Percentiles rank a stretch among this genome's conserved stretches.
Evolutionary conservation across 2,888 invertebrate species (phyloP).

Genomic region (Agrilus mali): DNA sequence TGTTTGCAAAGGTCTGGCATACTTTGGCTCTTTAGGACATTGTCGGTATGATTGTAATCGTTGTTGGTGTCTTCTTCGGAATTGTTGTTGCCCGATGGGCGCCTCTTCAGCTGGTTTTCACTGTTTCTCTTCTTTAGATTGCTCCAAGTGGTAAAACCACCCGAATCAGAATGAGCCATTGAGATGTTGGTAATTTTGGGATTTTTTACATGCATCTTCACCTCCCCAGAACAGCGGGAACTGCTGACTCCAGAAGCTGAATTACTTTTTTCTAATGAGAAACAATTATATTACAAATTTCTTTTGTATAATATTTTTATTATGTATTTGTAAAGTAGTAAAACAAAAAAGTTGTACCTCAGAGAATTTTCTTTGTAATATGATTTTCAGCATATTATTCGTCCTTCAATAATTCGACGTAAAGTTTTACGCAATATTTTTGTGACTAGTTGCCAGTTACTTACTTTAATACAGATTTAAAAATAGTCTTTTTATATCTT

Average conservation of each 20-base stretch:
- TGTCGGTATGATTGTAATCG: slow-evolving; percentile 43
- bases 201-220: slow-evolving; percentile 19
- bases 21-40: slow-evolving; percentile 60
- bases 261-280: slow-evolving; percentile 24
- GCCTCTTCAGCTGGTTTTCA: slow-evolving; percentile 52
- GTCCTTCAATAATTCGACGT: no score
- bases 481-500: no score
- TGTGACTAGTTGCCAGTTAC: no score
- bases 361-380: no score
- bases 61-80: slow-evolving; percentile 40
- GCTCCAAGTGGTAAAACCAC: slow-evolving; percentile 75
- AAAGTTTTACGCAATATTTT: no score
- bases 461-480: no score
- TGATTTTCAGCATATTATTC: no score
- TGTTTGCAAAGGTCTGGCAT: slow-evolving; percentile 59
- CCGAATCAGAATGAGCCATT: slow-evolving; percentile 81
- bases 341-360: no score
- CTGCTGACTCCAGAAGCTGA: slow-evolving; percentile 20
- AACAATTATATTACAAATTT: neutral
- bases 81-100: slow-evolving; percentile 56
- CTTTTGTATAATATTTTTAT: no score
- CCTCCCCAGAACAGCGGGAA: slow-evolving; percentile 24
- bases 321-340: no score
- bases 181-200: slow-evolving; percentile 12
- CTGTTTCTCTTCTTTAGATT: slow-evolving; percentile 64